Evolutionary conservation across 2,113 vertebrate genomes (phyloP).

Genomic region (Desmodus rotundus): DNA sequence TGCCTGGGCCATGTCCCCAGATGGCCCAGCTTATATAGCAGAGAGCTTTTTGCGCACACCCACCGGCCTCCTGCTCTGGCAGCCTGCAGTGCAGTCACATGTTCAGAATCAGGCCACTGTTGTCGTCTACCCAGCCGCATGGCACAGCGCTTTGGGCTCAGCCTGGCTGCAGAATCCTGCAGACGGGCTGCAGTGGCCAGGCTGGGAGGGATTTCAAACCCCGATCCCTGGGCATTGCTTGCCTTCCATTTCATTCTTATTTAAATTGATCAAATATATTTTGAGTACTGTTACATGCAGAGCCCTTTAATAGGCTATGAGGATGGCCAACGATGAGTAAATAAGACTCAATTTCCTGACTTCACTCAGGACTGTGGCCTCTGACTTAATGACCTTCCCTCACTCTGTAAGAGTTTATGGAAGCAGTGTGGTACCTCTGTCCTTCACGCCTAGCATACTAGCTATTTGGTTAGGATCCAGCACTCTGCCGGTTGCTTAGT

Average conservation of each 20-base stretch:
- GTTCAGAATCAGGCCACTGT: background rate
- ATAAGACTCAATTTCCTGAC: background rate
- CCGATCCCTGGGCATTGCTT: background rate
- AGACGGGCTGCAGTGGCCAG: accelerated
- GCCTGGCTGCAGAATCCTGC: background rate
- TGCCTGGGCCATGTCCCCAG: background rate
- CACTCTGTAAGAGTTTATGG: background rate
- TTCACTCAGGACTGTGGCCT: background rate
- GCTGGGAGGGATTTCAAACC: background rate
- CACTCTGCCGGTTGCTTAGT: background rate
- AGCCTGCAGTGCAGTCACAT: background rate
- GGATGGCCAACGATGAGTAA: background rate
- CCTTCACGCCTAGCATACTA: background rate
- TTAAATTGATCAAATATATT: background rate
- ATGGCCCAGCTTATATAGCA: slow-evolving; percentile 8
- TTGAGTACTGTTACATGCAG: background rate
- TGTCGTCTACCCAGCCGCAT: background rate
- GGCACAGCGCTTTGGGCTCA: background rate
- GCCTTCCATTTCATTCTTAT: background rate
- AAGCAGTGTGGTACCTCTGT: background rate
- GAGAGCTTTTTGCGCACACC: background rate
- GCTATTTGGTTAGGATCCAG: background rate
- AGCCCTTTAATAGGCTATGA: background rate
- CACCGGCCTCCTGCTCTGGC: background rate
- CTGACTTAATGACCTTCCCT: background rate